These are phyloP conservation scores for Ardeotis arabs DNA, from an alignment of 2,113 vertebrate genomes.

Conservation along the genomic window DNA sequence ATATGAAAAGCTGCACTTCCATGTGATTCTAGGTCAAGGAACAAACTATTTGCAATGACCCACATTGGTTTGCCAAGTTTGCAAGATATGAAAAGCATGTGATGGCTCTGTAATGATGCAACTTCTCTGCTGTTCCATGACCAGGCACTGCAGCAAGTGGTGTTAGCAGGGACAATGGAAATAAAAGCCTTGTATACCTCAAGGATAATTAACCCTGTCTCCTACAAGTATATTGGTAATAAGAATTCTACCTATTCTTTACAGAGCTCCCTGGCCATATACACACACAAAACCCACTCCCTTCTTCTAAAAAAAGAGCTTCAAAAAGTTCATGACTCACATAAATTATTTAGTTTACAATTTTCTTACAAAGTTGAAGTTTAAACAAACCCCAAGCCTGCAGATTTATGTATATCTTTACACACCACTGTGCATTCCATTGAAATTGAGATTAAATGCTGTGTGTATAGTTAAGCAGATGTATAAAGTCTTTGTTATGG, in stretches of 20 bases:
- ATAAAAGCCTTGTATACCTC: not conserved
- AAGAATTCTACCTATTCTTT: not conserved
- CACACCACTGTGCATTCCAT: not conserved
- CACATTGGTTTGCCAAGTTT: not conserved
- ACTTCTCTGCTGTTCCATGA: not conserved
- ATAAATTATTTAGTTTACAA: not conserved
- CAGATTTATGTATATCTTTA: not conserved
- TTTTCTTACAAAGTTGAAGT: not conserved
- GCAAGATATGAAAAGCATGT: not conserved
- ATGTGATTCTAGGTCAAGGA: not conserved
- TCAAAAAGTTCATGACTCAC: not conserved
- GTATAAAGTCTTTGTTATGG: not conserved
- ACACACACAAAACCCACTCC: not conserved
- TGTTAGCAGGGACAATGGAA: not conserved
- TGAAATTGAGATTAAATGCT: not conserved
- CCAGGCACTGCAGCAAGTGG: not conserved
- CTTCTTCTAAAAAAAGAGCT: not conserved
- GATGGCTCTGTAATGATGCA: not conserved
- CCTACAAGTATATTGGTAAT: not conserved
- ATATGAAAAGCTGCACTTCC: not conserved
- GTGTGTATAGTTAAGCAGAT: not conserved
- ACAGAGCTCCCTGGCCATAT: rapidly evolving
- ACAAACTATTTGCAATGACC: not conserved
- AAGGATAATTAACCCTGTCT: not conserved
- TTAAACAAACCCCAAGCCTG: not conserved